Evolutionary conservation across 2,113 vertebrate species (phyloP), one percentile per base, ranked within the genome.

Genomic region (Platichthys stellatus): DNA sequence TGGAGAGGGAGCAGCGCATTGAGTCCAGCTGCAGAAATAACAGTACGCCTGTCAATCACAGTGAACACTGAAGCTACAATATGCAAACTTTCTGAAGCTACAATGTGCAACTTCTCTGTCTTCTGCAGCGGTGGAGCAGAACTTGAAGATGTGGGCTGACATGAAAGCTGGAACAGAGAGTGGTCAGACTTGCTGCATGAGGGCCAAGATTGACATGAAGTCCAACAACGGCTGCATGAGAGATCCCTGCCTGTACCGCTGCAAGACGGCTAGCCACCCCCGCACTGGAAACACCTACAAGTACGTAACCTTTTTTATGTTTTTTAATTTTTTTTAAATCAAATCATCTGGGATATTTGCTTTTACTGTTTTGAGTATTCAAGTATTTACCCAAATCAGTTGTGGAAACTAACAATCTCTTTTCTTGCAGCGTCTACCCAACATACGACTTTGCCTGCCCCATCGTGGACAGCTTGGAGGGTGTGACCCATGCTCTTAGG

Each of bases 191-290:
- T 99, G 97, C 91, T 99, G 98, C 86, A 95, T 99, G 91, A 95
- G 98, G 83, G 97, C 98, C 45, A 99, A 99, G 93, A 98, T 99
- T 26, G 97, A 99, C 93, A 99, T 99, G 98, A 95, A 13, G 86
- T 99, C 97, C 91, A 99, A 99, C 93, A 99, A 99, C 20, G 98
- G 98, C 60, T 99, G 98, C 83, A 81, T 99, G 96, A 96, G 98
- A 76, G 98, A 99, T 88, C 98, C 98, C 58, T 97, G 98, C 1
- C 93, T 99, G 45, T 99, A 96, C 93, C 97, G 98, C 76, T 99
- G 98, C 95, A 99, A 99, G 90, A 97, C 95, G 57, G 70, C 95
- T 1, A 94, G 96, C 43, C 98, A 99, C 72, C 98, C 98, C n/a
- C 96, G 97, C 86, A 99, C 98, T 0, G 96, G 95, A 75, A 94